These are phyloP conservation scores for Enteromius argenteus DNA, from an alignment of 2,797 vertebrate species.

Conservation along the genomic window DNA sequence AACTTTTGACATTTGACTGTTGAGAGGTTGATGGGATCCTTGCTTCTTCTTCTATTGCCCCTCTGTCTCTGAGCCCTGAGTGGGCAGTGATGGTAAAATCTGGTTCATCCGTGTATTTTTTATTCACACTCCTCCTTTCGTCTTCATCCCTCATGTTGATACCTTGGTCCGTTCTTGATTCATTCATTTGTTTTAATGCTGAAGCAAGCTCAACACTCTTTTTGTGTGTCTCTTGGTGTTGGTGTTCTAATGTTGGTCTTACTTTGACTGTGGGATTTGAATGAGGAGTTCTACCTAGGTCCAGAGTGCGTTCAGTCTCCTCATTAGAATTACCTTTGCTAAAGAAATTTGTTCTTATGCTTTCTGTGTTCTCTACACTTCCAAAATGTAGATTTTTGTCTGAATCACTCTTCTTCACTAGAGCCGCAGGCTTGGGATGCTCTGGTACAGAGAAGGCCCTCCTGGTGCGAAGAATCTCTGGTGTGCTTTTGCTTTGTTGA, in stretches of 20 bases:
- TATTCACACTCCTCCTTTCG: not conserved
- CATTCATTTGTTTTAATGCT: constrained; percentile 3
- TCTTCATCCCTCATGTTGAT: not conserved
- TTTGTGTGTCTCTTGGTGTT: constrained; percentile 29
- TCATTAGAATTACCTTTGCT: constrained; percentile 29
- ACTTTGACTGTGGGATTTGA: constrained; percentile 65
- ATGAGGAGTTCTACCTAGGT: constrained; percentile 36
- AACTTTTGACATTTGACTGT: constrained; percentile 18
- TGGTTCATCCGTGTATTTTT: constrained; percentile 64
- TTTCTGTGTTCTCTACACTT: constrained; percentile 9
- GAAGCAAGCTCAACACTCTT: constrained; percentile 33
- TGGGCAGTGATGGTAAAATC: constrained; percentile 66
- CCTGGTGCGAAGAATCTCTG: constrained; percentile 52
- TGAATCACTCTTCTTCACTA: constrained; percentile 54
- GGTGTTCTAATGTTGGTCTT: constrained; percentile 46
- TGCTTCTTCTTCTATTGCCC: constrained; percentile 20
- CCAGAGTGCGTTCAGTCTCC: constrained; percentile 40
- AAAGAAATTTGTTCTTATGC: constrained; percentile 22
- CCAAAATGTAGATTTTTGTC: constrained; percentile 45
- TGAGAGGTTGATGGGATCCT: not conserved
- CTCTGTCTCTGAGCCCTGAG: constrained; percentile 38
- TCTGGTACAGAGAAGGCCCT: constrained; percentile 72
- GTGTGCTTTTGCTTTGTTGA: constrained; percentile 63
- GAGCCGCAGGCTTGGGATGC: constrained; percentile 33
- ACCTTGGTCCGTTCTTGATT: constrained; percentile 19